Evolutionary conservation across 2,797 vertebrate genomes (phyloP).

Genomic region (Poeciliopsis paucimaculata): DNA sequence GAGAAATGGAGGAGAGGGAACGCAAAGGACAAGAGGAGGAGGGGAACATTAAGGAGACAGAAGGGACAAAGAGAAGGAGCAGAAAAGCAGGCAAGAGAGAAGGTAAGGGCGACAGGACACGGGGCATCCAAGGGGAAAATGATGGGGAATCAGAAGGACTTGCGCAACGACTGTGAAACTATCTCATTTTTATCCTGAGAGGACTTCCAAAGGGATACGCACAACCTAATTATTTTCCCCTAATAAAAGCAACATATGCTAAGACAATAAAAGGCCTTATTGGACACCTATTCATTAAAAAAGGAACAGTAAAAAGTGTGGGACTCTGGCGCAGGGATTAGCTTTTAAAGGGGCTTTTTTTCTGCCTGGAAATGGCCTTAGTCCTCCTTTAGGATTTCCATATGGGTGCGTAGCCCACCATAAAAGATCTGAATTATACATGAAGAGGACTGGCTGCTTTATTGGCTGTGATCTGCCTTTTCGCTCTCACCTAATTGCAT

Average conservation of each 20-base stretch:
- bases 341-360: constrained; percentile 83
- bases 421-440: constrained; percentile 86
- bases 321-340: constrained; percentile 80
- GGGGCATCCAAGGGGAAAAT: constrained; percentile 97
- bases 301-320: constrained; percentile 84
- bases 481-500: constrained; percentile 72
- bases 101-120: constrained; percentile 81
- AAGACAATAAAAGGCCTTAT: constrained; percentile 99
- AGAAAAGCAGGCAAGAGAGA: constrained; percentile 59
- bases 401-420: constrained; percentile 77
- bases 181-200: constrained; percentile 98
- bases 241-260: constrained; percentile 99
- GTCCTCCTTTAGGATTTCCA: constrained; percentile 77
- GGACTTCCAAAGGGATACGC: constrained; percentile 98
- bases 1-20: constrained; percentile 48
- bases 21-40: constrained; percentile 61
- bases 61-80: constrained; percentile 45
- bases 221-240: constrained; percentile 99
- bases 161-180: constrained; percentile 99
- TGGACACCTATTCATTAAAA: constrained; percentile 94
- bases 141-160: constrained; percentile 93
- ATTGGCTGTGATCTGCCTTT: constrained; percentile 79
- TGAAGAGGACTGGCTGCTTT: constrained; percentile 80
- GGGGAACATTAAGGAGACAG: constrained; percentile 50
- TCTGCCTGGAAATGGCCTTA: constrained; percentile 79